These are phyloP conservation scores for Polylopha cassiicola DNA, from an alignment of 2,888 invertebrate species.

Conservation along the genomic window DNA sequence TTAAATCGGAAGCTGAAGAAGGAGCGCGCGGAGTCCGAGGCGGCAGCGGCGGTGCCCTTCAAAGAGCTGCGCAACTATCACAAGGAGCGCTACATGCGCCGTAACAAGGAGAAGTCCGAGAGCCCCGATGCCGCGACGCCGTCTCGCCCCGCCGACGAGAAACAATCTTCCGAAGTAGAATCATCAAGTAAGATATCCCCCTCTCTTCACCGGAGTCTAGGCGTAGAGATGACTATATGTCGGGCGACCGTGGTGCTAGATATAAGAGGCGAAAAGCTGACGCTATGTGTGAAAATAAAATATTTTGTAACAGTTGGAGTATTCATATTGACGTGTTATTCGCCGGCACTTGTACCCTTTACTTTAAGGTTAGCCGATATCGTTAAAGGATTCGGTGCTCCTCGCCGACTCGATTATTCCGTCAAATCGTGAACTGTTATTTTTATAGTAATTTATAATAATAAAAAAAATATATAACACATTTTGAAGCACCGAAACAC, in stretches of 20 bases:
- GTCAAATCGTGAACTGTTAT: too few relatives aligned
- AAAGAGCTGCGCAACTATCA: slow-evolving; percentile 77
- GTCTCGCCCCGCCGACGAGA: slow-evolving; percentile 22
- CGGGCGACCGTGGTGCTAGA: slow-evolving; percentile 53
- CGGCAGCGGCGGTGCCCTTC: slow-evolving; percentile 53
- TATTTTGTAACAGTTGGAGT: slow-evolving; percentile 65
- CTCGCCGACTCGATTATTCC: too few relatives aligned
- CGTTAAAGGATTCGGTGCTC: too few relatives aligned
- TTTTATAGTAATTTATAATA: too few relatives aligned
- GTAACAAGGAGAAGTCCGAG: slow-evolving; percentile 78
- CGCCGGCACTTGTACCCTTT: slow-evolving; percentile 53
- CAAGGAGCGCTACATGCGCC: slow-evolving; percentile 80
- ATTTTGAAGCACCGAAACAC: slow-evolving; percentile 3
- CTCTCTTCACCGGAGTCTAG: slow-evolving; percentile 44
- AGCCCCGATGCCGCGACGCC: slow-evolving; percentile 66
- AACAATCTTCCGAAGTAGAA: slow-evolving; percentile 32
- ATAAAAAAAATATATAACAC: too few relatives aligned
- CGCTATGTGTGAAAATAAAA: slow-evolving; percentile 65
- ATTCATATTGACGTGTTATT: slow-evolving; percentile 61
- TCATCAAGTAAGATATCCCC: slow-evolving; percentile 72
- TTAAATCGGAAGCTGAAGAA: slow-evolving; percentile 31
- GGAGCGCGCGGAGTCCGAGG: slow-evolving; percentile 27
- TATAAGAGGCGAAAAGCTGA: slow-evolving; percentile 45
- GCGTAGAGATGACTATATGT: slow-evolving; percentile 24
- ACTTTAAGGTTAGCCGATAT: slow-evolving; percentile 32